Evolutionary conservation across 2,113 vertebrate species (phyloP).

Genomic region (Daboia siamensis): DNA sequence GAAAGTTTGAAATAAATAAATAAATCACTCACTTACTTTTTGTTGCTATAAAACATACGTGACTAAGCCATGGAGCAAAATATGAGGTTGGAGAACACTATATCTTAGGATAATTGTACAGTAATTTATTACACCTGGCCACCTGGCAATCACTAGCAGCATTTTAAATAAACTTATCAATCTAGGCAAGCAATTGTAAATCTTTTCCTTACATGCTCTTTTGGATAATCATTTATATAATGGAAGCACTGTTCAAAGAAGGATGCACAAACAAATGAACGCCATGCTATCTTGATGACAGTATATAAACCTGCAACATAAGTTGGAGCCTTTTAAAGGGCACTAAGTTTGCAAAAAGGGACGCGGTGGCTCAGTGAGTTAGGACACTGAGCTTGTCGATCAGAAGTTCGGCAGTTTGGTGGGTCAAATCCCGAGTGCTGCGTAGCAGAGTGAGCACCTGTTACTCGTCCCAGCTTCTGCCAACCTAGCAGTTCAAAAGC

Average conservation of each 20-base stretch:
- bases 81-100: neutral
- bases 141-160: neutral
- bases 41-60: neutral
- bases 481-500: no score
- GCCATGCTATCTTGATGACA: neutral
- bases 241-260: neutral
- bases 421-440: no score
- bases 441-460: no score
- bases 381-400: no score
- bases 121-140: neutral
- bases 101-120: neutral
- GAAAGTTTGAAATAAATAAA: neutral
- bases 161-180: neutral
- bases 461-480: no score
- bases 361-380: no score
- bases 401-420: no score
- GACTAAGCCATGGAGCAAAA: neutral
- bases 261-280: neutral
- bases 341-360: neutral
- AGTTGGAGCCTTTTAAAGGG: neutral
- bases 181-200: neutral
- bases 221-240: constrained; percentile 4
- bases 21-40: neutral
- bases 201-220: neutral
- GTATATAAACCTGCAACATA: neutral